Conservation (phyloP, 2,888 invertebrate species). For the Notocelia uddmanniana region DNA sequence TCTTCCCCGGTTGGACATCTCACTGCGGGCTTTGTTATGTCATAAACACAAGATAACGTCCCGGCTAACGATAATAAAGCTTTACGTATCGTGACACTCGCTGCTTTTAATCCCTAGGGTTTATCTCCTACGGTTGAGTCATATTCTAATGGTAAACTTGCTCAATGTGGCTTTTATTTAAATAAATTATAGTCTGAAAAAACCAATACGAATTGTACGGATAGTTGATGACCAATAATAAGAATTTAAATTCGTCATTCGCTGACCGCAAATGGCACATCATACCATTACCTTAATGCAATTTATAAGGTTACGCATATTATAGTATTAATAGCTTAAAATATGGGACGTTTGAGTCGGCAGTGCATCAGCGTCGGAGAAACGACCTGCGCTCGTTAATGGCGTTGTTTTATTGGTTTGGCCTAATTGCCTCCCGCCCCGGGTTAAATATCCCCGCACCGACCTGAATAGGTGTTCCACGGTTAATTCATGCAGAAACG, state of each 20-base stretch:
- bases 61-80: conserved; percentile 35
- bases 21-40: conserved; percentile 40
- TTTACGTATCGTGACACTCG: conserved; percentile 20
- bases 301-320: conserved; percentile 30
- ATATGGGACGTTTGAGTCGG: conserved; percentile 40
- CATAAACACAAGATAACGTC: conserved; percentile 43
- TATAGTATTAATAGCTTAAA: conserved; percentile 39
- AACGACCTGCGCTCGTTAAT: conserved; percentile 68
- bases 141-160: neutral
- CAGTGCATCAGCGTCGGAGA: conserved; percentile 57
- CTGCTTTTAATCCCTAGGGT: conserved; percentile 36
- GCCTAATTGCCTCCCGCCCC: conserved; percentile 77
- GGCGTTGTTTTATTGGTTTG: conserved; percentile 76
- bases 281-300: conserved; percentile 19
- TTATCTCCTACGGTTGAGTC: conserved; percentile 3
- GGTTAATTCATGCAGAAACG: conserved; percentile 56
- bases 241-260: conserved; percentile 3
- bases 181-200: neutral
- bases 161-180: neutral
- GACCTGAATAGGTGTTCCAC: conserved; percentile 66
- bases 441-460: conserved; percentile 70
- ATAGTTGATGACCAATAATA: neutral
- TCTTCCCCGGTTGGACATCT: conserved; percentile 40
- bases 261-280: conserved; percentile 18
- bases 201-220: neutral